These are phyloP conservation scores for Scomber japonicus DNA, from an alignment of 2,113 vertebrate genomes.

Conservation along the genomic window DNA sequence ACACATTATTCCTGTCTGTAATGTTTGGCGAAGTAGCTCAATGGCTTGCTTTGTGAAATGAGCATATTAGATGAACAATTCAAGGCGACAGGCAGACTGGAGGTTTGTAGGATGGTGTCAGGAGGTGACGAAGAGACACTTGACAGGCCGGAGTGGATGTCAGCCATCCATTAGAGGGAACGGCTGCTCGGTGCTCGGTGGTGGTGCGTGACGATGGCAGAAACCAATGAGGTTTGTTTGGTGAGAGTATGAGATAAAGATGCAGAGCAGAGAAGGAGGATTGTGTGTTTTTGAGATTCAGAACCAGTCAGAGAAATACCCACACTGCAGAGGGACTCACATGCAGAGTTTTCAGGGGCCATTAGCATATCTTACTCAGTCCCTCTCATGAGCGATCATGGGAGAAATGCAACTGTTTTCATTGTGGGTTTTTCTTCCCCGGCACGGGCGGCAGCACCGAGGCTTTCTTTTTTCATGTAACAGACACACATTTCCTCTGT, in stretches of 20 bases:
- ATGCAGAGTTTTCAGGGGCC: conserved; percentile 29
- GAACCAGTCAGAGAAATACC: conserved; percentile 22
- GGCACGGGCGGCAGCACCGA: neutral
- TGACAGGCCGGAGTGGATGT: conserved; percentile 43
- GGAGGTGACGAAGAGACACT: conserved; percentile 47
- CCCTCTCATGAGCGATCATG: conserved; percentile 1
- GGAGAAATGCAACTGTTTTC: conserved; percentile 17
- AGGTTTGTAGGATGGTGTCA: conserved; percentile 60
- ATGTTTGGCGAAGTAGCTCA: conserved; percentile 44
- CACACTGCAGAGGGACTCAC: conserved; percentile 45
- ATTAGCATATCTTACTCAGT: conserved; percentile 44
- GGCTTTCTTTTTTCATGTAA: conserved; percentile 38
- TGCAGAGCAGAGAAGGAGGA: neutral
- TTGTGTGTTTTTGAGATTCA: conserved; percentile 27
- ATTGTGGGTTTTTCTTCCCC: neutral
- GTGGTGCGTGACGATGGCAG: conserved; percentile 7
- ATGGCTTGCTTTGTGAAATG: conserved; percentile 61
- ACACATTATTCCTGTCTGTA: conserved; percentile 53
- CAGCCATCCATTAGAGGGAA: conserved; percentile 37
- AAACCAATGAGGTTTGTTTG: conserved; percentile 23
- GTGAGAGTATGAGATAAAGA: conserved; percentile 12
- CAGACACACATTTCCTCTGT: conserved; percentile 7
- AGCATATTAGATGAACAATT: conserved; percentile 79
- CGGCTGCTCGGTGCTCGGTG: neutral
- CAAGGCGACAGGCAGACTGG: conserved; percentile 47